These are phyloP conservation scores for Gallinago solitaria DNA, from an alignment of 2,797 vertebrate species.

Conservation along the genomic window DNA sequence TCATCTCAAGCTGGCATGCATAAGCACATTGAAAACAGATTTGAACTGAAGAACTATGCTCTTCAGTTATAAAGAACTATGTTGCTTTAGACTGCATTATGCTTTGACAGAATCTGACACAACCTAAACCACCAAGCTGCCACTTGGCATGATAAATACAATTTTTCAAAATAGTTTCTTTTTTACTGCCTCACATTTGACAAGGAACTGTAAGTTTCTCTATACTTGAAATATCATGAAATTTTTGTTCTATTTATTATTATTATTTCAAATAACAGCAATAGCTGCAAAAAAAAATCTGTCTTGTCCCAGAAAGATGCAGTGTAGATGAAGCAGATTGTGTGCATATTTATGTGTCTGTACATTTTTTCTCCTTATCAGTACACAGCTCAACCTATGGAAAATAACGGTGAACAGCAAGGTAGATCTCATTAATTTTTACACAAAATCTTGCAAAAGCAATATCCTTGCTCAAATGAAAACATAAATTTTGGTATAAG, in stretches of 20 bases:
- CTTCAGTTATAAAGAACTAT: not conserved
- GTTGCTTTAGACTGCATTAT: not conserved
- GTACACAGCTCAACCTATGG: fast-evolving
- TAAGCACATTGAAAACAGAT: not conserved
- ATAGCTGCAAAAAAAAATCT: not conserved
- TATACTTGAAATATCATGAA: not conserved
- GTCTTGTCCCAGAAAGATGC: not conserved
- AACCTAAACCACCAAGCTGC: not conserved
- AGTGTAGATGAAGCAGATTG: not conserved
- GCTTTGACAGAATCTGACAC: not conserved
- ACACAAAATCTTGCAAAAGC: not conserved
- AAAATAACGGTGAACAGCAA: not conserved
- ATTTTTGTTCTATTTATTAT: not conserved
- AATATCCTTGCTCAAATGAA: not conserved
- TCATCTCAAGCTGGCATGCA: not conserved
- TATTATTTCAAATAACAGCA: not conserved
- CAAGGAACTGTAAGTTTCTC: not conserved
- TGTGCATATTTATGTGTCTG: not conserved
- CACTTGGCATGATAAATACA: not conserved
- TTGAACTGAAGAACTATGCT: not conserved
- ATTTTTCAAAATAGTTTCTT: not conserved
- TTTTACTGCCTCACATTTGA: not conserved
- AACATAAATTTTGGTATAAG: not conserved
- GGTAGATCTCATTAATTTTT: not conserved
- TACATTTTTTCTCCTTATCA: not conserved